Conservation (phyloP, 2,797 vertebrate genomes). For the Pangasius djambal region DNA sequence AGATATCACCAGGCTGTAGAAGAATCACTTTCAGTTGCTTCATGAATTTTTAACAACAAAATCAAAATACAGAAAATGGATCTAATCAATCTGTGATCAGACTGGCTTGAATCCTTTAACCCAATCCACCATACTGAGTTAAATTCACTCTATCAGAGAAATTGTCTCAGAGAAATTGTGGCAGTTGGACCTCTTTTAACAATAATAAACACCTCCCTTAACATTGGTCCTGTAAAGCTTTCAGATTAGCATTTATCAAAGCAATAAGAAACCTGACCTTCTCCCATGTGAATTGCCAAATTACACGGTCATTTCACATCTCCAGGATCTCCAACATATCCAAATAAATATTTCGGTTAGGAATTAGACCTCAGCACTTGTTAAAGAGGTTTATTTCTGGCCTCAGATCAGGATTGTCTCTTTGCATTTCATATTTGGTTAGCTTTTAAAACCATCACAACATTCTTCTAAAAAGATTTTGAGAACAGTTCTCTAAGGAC, state of each 20-base stretch:
- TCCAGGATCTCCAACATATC: neutral
- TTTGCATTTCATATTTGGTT: neutral
- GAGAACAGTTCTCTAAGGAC: no score
- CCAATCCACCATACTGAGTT: neutral
- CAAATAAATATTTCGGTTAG: neutral
- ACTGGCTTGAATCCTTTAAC: neutral
- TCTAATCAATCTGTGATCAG: no score
- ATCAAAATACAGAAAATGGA: neutral
- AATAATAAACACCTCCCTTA: neutral
- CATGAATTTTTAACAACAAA: neutral
- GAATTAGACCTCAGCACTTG: neutral
- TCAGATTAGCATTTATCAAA: neutral
- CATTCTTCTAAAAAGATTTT: neutral
- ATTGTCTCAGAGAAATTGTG: neutral
- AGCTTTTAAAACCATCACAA: neutral
- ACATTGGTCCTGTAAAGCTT: neutral
- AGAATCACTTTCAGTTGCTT: neutral
- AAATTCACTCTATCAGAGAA: neutral
- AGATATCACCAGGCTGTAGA: neutral
- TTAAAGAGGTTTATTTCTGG: neutral
- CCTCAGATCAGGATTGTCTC: neutral
- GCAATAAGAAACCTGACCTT: neutral
- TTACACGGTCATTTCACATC: neutral
- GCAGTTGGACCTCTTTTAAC: neutral
- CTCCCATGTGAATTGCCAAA: neutral